Evolutionary conservation across 2,888 invertebrate species (phyloP), one percentile per base, ranked within the genome.

Genomic region (Conus canariensis): DNA sequence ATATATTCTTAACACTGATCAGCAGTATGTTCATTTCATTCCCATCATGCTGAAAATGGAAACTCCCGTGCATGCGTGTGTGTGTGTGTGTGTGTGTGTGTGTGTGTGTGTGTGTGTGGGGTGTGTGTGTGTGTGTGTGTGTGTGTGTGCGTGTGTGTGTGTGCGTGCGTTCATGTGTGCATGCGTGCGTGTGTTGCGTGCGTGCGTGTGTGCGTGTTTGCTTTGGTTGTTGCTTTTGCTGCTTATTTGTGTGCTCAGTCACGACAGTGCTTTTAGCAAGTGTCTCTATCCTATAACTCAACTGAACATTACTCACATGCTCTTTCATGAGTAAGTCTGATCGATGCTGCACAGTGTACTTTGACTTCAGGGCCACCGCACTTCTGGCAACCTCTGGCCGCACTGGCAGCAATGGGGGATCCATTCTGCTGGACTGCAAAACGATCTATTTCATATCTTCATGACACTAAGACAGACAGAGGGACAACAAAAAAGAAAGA

Each of bases 321-420:
- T 96, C 95, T 89, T 94, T 93, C 93, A 96, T 93, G 10, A 95
- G 93, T 87, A 95, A 93, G 88, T 96, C 95, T 87, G 95, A 96
- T 9, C 95, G 92, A 88, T 95, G 95, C 89, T 95, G 95, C 10
- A 95, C 94, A 80, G 93, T 94, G 83, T 94, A 94, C 85, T 94
- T 93, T 1, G 94, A 92, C 90, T 94, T 92, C 16, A 95, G 90
- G 16, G 93, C 93, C 25, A 93, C 91, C 0, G 95, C 95, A 93
- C 94, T 95, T 56, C 90, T 87, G 56, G 94, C 88, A 16, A 92
- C 92, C 56, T 90, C 92, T 56, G 93, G 94, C 25, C 92, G 90
- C 74, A 90, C 80, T 12, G 85, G 19, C 45, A 30, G 77, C 70
- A 90, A 22, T 25, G 87, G 83, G 59, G 82, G 45, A 10, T 25